Evolutionary conservation across 2,888 invertebrate species (phyloP).

Genomic region (Antheraea yamamai): DNA sequence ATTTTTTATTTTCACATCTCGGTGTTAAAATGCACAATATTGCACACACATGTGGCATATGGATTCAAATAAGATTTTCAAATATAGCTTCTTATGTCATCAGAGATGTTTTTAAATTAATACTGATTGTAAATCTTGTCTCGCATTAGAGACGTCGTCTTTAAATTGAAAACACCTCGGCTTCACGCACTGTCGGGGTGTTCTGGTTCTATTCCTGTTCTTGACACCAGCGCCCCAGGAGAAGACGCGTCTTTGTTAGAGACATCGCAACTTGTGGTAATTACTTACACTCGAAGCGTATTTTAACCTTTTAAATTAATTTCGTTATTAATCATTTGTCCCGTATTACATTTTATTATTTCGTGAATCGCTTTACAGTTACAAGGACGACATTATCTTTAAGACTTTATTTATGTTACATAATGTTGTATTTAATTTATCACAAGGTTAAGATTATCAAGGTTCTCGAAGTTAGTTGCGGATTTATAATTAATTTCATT

Average conservation of each 20-base stretch:
- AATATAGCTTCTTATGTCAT: constrained; percentile 67
- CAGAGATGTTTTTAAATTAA: constrained; percentile 69
- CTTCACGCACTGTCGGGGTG: constrained; percentile 53
- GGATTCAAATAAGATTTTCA: constrained; percentile 52
- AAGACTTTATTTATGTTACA: background rate
- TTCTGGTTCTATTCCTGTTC: constrained; percentile 70
- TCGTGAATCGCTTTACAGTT: background rate
- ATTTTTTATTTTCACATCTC: constrained; percentile 4
- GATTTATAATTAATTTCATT: background rate
- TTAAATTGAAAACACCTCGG: constrained; percentile 75
- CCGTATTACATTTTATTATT: background rate
- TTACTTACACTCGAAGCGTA: constrained; percentile 55
- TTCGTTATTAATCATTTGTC: constrained; percentile 12
- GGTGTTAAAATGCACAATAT: constrained; percentile 22
- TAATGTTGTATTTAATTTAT: background rate
- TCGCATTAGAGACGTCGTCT: constrained; percentile 54
- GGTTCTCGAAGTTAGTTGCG: background rate
- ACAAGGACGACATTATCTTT: background rate
- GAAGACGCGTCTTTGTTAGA: constrained; percentile 62
- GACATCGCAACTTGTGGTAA: constrained; percentile 66
- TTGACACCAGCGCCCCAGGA: constrained; percentile 62
- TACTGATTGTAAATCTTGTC: constrained; percentile 71
- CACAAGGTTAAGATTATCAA: background rate
- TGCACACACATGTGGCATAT: constrained; percentile 24
- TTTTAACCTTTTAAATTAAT: constrained; percentile 21